These are phyloP conservation scores for Autographa pulchrina DNA, from an alignment of 2,888 invertebrate genomes.

Conservation along the genomic window DNA sequence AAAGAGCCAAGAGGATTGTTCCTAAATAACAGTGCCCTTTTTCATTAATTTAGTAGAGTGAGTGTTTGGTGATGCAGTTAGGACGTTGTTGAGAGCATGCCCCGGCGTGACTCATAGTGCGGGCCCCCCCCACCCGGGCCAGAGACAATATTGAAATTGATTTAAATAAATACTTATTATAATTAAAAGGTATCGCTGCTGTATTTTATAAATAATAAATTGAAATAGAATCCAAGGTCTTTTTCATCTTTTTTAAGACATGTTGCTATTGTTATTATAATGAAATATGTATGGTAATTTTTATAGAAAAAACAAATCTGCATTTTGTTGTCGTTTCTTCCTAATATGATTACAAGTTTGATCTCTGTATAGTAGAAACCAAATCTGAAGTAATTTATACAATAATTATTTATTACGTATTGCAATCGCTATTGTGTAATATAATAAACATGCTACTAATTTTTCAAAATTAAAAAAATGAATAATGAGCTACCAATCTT, in stretches of 20 bases:
- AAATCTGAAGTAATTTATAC: conserved; percentile 76
- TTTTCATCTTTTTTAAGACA: conserved; percentile 89
- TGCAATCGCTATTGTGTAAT: conserved; percentile 63
- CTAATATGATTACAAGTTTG: conserved; percentile 76
- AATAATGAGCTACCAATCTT: conserved; percentile 59
- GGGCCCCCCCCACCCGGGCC: conserved; percentile 76
- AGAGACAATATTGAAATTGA: conserved; percentile 89
- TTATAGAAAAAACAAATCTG: conserved; percentile 85
- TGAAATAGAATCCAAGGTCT: conserved; percentile 86
- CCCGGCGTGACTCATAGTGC: conserved; percentile 73
- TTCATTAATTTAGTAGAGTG: conserved; percentile 86
- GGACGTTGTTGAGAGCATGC: conserved; percentile 75
- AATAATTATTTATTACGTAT: conserved; percentile 72
- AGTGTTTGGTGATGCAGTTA: conserved; percentile 85
- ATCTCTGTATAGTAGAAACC: conserved; percentile 85
- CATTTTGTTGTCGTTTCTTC: conserved; percentile 78
- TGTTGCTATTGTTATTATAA: conserved; percentile 86
- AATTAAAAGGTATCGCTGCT: conserved; percentile 88
- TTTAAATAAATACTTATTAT: conserved; percentile 88
- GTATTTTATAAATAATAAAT: conserved; percentile 88
- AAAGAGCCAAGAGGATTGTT: conserved; percentile 99
- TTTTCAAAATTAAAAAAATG: conserved; percentile 66
- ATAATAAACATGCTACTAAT: conserved; percentile 62
- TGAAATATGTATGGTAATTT: conserved; percentile 86
- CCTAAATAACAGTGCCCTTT: conserved; percentile 92